phyloP scores from a whole-genome alignment of 2,113 vertebrate species.

The Phylloscopus whistleri region DNA sequence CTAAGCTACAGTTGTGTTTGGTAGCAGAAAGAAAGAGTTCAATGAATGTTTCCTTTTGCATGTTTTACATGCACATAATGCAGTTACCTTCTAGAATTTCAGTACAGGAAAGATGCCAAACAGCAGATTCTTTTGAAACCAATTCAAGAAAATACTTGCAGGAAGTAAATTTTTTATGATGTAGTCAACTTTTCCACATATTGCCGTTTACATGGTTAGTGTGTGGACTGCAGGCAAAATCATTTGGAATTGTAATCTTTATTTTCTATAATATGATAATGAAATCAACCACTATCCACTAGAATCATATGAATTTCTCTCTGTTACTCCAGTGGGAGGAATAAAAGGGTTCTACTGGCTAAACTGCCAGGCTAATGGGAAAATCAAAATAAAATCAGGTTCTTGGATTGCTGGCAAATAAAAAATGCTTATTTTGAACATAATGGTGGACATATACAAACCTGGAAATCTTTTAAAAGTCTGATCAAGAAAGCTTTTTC shows the following conservation, averaged over 20 bases:
- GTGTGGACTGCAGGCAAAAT: conserved; percentile 39
- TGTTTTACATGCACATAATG: neutral
- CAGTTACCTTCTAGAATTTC: conserved; percentile 31
- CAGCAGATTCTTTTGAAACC: conserved; percentile 32
- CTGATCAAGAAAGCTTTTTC: neutral
- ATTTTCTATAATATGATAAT: conserved; percentile 47
- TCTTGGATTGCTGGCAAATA: neutral
- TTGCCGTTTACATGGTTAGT: neutral
- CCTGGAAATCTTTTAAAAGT: neutral
- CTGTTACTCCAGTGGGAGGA: neutral
- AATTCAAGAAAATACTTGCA: conserved; percentile 38
- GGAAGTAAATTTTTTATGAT: conserved; percentile 37
- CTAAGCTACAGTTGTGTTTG: neutral
- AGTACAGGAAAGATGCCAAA: conserved; percentile 35
- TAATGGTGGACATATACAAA: neutral
- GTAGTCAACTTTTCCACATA: conserved; percentile 17
- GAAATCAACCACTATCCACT: conserved; percentile 37
- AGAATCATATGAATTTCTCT: conserved; percentile 34
- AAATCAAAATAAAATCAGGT: conserved; percentile 3
- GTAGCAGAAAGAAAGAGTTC: neutral
- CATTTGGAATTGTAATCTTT: conserved; percentile 21
- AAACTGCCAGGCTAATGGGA: neutral
- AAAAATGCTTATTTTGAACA: neutral
- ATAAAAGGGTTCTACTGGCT: neutral
- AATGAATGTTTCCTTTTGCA: neutral